A percentile compares a stretch with the other conserved stretches of the same genome.
phyloP scores from a whole-genome alignment of 2,113 vertebrate species.

The Mustela lutreola region DNA sequence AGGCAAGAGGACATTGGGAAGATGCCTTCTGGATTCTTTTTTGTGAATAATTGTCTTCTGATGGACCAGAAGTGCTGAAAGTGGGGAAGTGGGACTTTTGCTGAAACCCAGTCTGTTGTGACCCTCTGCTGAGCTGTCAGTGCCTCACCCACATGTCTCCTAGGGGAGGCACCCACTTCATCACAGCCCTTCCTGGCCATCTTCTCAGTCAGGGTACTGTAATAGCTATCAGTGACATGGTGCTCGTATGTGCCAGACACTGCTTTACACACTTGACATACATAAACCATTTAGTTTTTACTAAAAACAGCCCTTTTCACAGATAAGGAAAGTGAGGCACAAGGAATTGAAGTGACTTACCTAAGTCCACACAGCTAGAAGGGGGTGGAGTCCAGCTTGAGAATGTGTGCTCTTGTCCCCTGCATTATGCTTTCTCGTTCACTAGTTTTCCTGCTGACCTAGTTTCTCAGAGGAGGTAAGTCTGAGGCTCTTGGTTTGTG shows the following conservation, averaged over 20 bases:
- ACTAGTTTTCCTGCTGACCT: neutral
- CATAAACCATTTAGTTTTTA: neutral
- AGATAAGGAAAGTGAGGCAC: neutral
- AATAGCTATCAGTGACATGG: neutral
- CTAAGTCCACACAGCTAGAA: neutral
- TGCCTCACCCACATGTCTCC: neutral
- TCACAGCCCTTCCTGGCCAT: neutral
- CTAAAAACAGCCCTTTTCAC: neutral
- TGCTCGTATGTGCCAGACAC: neutral
- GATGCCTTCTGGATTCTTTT: neutral
- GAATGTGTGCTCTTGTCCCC: neutral
- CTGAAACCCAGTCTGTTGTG: neutral
- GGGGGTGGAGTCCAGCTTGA: neutral
- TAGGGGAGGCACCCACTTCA: neutral
- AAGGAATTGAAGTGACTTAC: neutral
- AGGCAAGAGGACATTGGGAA: neutral
- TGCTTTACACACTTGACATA: neutral
- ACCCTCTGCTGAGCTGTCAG: neutral
- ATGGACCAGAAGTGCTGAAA: neutral
- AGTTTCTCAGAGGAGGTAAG: neutral
- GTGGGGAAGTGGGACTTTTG: neutral
- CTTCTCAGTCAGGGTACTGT: neutral
- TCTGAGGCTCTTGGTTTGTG: neutral
- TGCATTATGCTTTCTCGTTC: neutral
- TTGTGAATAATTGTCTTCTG: neutral